phyloP scores from a whole-genome alignment of 2,888 invertebrate genomes.

The Pollenia griseotomentosa region DNA sequence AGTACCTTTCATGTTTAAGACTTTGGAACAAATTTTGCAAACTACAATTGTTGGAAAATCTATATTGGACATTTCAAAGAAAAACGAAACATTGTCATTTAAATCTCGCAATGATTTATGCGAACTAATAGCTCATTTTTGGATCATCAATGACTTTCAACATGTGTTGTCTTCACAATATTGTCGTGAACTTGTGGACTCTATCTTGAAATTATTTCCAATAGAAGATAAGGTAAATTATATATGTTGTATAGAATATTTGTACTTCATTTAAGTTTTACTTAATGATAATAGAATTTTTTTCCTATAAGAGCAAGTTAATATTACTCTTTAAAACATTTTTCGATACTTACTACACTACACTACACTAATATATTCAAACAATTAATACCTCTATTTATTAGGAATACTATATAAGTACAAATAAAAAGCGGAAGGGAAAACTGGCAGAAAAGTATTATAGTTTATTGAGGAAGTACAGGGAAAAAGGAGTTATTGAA shows the following conservation, averaged over 20 bases:
- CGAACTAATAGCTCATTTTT: constrained; percentile 45
- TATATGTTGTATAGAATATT: constrained; percentile 46
- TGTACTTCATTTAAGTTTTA: constrained; percentile 32
- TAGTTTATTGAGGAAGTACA: constrained; percentile 50
- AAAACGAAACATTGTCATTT: constrained; percentile 47
- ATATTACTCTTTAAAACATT: constrained; percentile 36
- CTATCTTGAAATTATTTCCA: constrained; percentile 42
- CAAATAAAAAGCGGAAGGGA: constrained; percentile 54
- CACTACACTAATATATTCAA: constrained; percentile 38
- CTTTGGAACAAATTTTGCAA: constrained; percentile 54
- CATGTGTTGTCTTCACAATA: constrained; percentile 45
- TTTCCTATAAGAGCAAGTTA: constrained; percentile 42
- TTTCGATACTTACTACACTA: constrained; percentile 35
- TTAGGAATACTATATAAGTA: constrained; percentile 62
- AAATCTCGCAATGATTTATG: constrained; percentile 40
- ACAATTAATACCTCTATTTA: constrained; percentile 51
- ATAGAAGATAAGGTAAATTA: constrained; percentile 42
- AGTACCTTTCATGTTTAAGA: constrained; percentile 52
- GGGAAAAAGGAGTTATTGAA: constrained; percentile 54
- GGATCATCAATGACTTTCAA: constrained; percentile 43
- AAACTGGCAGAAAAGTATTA: constrained; percentile 42
- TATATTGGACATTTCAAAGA: constrained; percentile 55
- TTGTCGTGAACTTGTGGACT: constrained; percentile 45
- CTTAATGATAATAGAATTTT: constrained; percentile 37
- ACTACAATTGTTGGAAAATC: constrained; percentile 56